Evolutionary conservation across 2,797 vertebrate species (phyloP), one percentile per base, ranked within the genome.

Genomic region (Gymnothorax reevesii): DNA sequence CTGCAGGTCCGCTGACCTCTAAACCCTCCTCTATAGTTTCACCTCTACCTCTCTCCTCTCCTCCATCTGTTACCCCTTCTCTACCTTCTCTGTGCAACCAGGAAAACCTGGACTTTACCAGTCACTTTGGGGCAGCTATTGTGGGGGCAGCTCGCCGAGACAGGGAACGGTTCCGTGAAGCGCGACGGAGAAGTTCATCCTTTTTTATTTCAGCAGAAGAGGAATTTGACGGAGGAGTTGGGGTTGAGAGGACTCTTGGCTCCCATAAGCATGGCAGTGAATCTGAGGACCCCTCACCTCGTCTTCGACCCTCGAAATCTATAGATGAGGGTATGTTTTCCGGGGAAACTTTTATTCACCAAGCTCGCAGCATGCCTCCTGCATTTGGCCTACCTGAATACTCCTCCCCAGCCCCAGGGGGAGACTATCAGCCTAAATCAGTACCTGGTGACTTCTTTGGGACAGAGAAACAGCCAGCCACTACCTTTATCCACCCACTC

Each of bases 261-360:
- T 75, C 84, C 49, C 77, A 85, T 69, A 77, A 96, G 69, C 96
- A 95, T 71, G 83, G 91, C 60, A 92, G 93, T 71, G 94, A 95
- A 86, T 92, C 94, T 87, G 96, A 96, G 12, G 89, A 92, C 10
- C 95, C 96, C 7, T 92, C 94, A 0, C 95, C 97, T 57, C 96
- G 97, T 73, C 95, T 98, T 62, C 96, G 97, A 25, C 96, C 98
- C 54, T 98, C 98, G 69, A 98, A 98, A 69, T 98, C 97, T 90
- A 98, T 98, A 60, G 98, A 98, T 54, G 98, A 98, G 86, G 97
- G 97, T 88, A 97, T 98, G 97, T 98, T 98, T 94, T 95, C 95
- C 83, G 96, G 96, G 27, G 97, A 98, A 89, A 97, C 95, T 87
- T 97, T 96, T 86, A 94, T 96, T 84, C 95, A 96, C 87, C 96